Conservation (phyloP, 2,113 vertebrate species). For the Phrynosoma blainvillii region DNA sequence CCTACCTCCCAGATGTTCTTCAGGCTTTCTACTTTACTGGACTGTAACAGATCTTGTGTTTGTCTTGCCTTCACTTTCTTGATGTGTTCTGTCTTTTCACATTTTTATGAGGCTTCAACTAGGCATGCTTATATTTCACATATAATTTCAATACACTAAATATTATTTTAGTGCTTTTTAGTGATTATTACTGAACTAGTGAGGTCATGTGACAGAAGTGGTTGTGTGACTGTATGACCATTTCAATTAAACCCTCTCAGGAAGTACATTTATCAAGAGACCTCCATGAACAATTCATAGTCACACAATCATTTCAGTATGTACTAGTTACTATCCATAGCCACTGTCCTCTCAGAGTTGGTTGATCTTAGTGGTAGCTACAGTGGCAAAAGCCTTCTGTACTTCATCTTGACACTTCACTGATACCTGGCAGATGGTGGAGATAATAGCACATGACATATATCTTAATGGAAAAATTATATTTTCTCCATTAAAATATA, state of each 20-base stretch:
- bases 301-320: background rate
- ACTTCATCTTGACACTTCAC: background rate
- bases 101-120: background rate
- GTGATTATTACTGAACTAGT: too few species aligned
- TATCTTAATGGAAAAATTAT: background rate
- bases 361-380: background rate
- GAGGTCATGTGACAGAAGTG: too few species aligned
- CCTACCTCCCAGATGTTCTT: background rate
- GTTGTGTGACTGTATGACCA: too few species aligned
- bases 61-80: background rate
- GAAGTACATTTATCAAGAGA: background rate
- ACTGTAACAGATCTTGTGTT: too few species aligned
- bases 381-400: background rate
- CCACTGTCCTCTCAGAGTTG: too few species aligned
- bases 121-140: too few species aligned
- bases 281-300: background rate
- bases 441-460: background rate
- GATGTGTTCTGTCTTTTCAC: background rate
- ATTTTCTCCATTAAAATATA: slow-evolving; percentile 45
- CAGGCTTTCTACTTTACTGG: background rate
- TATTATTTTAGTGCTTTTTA: too few species aligned
- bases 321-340: background rate
- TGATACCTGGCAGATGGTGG: background rate
- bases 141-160: too few species aligned
- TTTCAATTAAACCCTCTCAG: too few species aligned